A percentile compares a stretch with the other conserved stretches of the same genome.
phyloP scores from a whole-genome alignment of 2,113 vertebrate genomes.

The Vireo altiloquus region DNA sequence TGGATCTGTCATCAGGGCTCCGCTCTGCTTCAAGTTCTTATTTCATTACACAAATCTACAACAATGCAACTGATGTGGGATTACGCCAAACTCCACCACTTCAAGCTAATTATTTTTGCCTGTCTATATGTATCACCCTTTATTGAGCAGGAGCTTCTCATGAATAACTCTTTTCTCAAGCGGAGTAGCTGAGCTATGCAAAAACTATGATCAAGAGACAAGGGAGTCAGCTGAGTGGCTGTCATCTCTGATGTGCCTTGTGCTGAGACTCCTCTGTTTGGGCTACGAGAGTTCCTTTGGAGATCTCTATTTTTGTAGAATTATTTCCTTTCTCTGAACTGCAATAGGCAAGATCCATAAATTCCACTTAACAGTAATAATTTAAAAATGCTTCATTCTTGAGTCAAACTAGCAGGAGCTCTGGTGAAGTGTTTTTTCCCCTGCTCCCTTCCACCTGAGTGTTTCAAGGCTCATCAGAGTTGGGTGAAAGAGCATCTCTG shows the following conservation, averaged over 20 bases:
- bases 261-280: not conserved
- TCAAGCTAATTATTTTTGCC: slow-evolving; percentile 21
- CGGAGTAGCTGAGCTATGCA: not conserved
- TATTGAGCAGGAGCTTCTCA: not conserved
- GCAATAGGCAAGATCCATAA: not conserved
- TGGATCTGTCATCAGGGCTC: not conserved
- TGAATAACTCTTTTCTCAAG: not conserved
- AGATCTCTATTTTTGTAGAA: not conserved
- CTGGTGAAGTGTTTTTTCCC: not conserved
- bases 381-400: not conserved
- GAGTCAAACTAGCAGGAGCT: not conserved
- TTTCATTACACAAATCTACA: not conserved
- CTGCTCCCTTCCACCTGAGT: not conserved
- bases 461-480: not conserved
- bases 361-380: not conserved
- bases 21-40: not conserved
- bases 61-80: not conserved
- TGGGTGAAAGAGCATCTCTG: not conserved
- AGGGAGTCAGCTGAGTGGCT: not conserved
- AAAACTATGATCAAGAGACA: not conserved
- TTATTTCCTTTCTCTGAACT: not conserved
- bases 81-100: not conserved
- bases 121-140: not conserved
- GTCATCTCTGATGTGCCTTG: not conserved
- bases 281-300: not conserved